Conservation (phyloP, 2,113 vertebrate genomes). For the Gadus macrocephalus region DNA sequence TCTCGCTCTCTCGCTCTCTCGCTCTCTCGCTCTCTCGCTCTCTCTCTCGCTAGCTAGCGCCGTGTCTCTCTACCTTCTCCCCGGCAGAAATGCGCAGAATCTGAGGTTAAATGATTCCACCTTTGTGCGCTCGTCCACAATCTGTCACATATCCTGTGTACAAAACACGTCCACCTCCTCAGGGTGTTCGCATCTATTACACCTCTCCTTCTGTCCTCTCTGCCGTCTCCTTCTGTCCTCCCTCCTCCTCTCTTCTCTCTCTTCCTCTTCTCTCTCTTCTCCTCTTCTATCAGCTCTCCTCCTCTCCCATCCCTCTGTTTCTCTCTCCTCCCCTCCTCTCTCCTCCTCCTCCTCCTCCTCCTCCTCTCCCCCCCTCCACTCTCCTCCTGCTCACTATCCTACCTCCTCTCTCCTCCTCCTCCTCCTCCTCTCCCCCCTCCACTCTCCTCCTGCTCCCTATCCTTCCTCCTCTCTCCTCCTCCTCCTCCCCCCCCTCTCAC, state of each 20-base stretch:
- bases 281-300: too few relatives aligned
- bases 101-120: slow-evolving; percentile 19
- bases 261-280: too few relatives aligned
- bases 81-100: not conserved
- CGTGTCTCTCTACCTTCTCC: not conserved
- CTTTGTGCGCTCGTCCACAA: slow-evolving; percentile 6
- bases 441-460: not conserved
- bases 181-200: too few relatives aligned
- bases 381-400: slow-evolving; percentile 15
- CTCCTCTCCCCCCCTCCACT: not conserved
- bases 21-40: not conserved
- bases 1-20: not conserved
- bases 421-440: not conserved
- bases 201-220: too few relatives aligned
- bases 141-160: slow-evolving; percentile 29
- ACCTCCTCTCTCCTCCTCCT: too few relatives aligned
- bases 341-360: slow-evolving; percentile 8
- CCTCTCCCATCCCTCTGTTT: too few relatives aligned
- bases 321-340: too few relatives aligned
- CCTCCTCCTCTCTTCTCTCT: too few relatives aligned
- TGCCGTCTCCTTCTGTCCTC: too few relatives aligned
- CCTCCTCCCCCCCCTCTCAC: slow-evolving; percentile 35
- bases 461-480: not conserved
- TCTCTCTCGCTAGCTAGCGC: not conserved
- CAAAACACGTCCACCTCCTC: slow-evolving; percentile 32